Evolutionary conservation across 2,888 invertebrate species (phyloP).

Genomic region (Dendrolimus houi): DNA sequence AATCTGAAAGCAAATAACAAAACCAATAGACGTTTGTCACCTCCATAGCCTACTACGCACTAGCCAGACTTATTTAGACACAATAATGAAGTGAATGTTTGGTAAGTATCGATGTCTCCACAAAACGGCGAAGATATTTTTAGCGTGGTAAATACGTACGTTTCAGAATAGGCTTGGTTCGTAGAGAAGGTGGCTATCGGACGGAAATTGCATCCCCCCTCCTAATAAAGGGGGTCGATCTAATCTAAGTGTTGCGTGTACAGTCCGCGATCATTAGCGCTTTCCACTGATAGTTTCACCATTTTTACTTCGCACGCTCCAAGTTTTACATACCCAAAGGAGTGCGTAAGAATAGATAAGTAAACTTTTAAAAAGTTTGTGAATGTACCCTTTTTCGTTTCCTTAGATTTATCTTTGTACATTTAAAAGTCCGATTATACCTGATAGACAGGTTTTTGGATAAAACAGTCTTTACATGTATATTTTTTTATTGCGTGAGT

Average conservation of each 20-base stretch:
- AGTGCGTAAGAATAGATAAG: background rate
- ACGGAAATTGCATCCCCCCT: constrained; percentile 62
- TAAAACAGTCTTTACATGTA: too few species aligned
- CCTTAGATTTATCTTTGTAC: background rate
- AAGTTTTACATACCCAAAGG: constrained; percentile 12
- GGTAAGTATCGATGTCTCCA: background rate
- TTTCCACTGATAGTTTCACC: constrained; percentile 49
- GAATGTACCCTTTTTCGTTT: background rate
- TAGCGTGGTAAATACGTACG: background rate
- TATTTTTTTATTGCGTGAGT: too few species aligned
- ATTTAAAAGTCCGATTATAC: too few species aligned
- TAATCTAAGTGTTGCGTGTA: constrained; percentile 67
- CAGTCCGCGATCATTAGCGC: constrained; percentile 54
- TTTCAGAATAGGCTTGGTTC: background rate
- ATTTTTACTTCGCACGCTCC: constrained; percentile 23
- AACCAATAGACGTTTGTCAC: too few species aligned
- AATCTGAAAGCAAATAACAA: too few species aligned
- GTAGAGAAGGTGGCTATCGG: constrained; percentile 22
- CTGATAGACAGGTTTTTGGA: too few species aligned
- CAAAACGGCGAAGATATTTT: background rate
- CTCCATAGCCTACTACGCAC: too few species aligned
- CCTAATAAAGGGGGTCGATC: constrained; percentile 48
- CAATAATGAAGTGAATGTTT: background rate
- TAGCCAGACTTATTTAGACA: too few species aligned
- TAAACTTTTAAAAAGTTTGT: background rate